Evolutionary conservation across 2,888 invertebrate species (phyloP), one percentile per base, ranked within the genome.

Genomic region (Aspidiotus rigidus): DNA sequence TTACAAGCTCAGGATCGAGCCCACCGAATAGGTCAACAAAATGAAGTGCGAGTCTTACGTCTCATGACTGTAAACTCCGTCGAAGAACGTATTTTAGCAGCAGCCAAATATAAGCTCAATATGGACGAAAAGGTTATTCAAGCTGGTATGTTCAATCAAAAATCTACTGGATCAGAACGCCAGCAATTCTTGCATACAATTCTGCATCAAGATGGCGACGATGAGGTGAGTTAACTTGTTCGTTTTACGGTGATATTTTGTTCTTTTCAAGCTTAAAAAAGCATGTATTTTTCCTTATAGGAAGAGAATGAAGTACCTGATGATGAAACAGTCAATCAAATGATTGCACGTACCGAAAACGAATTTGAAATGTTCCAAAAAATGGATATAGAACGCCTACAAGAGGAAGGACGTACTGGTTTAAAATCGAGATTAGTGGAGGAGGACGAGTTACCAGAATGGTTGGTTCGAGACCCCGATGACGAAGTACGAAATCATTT

Each of bases 121-220:
- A 97, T 99, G 87, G 99, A 99, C 78, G 98, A 98, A 78, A 99
- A 99, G 80, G 98, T 99, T 70, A 99, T 99, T 77, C 98, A 99
- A 79, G 99, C 99, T 56, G 99, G 99, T 78, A 99, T 98, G 96
- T 99, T 99, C 79, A 97, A 99, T 83, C 97, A 99, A 78, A 96
- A 98, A 78, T 98, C 97, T 0, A 99, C 99, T 0, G 97, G 97
- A 11, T 88, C 89, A 10, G 98, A 99, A 79, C 84, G 99, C 69
- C 92, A 94, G 76, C 93, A 96, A 79, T 96, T 99, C 79, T 82
- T 99, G 74, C 94, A 96, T 77, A 91, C 88, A 72, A 94, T 99
- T 76, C 82, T 99, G 66, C 92, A 92, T 78, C 93, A 95, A 79
- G 96, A 96, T 75, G 91, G 89, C 69, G 93, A 93, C 73, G 96